These are phyloP conservation scores for Hypanus sabinus DNA, from an alignment of 2,113 vertebrate genomes.

Conservation along the genomic window DNA sequence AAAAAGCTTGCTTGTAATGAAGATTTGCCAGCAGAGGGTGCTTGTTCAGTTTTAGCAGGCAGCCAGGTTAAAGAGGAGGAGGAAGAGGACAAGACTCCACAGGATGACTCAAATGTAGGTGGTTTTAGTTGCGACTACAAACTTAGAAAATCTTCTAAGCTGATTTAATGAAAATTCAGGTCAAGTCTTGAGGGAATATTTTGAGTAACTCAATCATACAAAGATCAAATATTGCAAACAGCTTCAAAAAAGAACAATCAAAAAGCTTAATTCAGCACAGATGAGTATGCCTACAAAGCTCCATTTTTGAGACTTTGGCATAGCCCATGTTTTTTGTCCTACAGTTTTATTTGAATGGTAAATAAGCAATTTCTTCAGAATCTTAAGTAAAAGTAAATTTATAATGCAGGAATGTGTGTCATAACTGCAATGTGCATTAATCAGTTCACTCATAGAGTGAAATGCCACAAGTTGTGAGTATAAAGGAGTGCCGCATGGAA, in stretches of 20 bases:
- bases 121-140: not conserved
- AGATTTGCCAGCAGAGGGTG: slow-evolving; percentile 54
- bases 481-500: not conserved
- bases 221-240: not conserved
- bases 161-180: not conserved
- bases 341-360: not conserved
- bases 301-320: not conserved
- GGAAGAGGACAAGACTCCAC: slow-evolving; percentile 71
- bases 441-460: not conserved
- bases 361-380: not conserved
- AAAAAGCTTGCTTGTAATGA: slow-evolving; percentile 57
- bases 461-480: not conserved
- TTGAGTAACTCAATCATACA: not conserved
- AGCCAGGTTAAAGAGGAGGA: slow-evolving; percentile 69
- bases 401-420: not conserved
- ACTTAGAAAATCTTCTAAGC: not conserved
- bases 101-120: slow-evolving; percentile 86
- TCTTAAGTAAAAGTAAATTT: not conserved
- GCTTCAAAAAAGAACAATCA: not conserved
- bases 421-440: not conserved
- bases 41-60: slow-evolving; percentile 46
- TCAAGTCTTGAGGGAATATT: not conserved
- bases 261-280: too few relatives aligned
- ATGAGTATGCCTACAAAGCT: not conserved
- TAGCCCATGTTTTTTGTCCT: not conserved